Evolutionary conservation across 1,140 invertebrate genomes (phyloP), one percentile per base, ranked within the genome.

Genomic region (Trichogramma pretiosum): DNA sequence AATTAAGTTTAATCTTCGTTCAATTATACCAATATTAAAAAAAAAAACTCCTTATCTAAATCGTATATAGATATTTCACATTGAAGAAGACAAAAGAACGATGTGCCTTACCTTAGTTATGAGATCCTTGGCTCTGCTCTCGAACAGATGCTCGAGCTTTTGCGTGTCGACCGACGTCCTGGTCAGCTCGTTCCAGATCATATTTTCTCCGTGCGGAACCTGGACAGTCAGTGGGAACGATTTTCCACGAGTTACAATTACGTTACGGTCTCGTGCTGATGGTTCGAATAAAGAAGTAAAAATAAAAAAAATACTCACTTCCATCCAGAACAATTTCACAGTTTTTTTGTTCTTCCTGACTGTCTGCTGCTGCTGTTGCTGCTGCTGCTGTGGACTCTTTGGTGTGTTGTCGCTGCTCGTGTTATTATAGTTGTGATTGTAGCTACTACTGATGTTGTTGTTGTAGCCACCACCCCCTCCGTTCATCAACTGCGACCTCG

Each of bases 311-410:
- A n/a, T n/a, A n/a, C n/a, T n/a, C 5, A 92, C 83, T 73, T 98
- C 92, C 64, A 89, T 89, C 96, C 96, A 99, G 68, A 99, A 98
- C n/a, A 99, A 73, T 74, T 97, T 97, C 4, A 98, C 85, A n/a
- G 95, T 98, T 68, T 98, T 98, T 67, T 96, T 97, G 57, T 82
- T 93, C 65, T 96, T 96, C 61, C 85, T 87, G 16, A 78, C 73
- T 5, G 64, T 41, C 3, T 61, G 39, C 9, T 51, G 47, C 2
- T 60, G 62, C 51, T 55, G 66, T 61, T 53, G 74, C 70, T 62
- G 74, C n/a, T 9, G 32, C 14, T 3, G 5, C 14, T 16, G n/a
- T 46, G 41, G 48, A 16, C 39, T 64, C 51, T 49, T 55, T 51
- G 40, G 42, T 24, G 44, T 42, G 33, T 64, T 23, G 40, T 33